Conservation (phyloP, 2,797 vertebrate species). For the Pitangus sulphuratus region DNA sequence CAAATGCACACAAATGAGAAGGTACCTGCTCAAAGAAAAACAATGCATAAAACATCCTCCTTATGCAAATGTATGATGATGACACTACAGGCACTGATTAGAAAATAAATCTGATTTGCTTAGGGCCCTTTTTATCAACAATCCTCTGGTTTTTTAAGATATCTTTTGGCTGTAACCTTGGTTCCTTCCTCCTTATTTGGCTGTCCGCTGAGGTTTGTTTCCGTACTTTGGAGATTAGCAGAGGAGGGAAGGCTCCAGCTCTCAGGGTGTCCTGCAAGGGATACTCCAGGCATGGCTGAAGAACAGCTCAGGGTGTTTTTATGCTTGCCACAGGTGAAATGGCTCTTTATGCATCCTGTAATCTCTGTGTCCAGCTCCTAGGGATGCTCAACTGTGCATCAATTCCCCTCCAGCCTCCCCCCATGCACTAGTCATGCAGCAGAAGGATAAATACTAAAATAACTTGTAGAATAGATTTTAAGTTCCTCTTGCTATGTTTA, state of each 20-base stretch:
- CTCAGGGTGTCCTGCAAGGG: neutral
- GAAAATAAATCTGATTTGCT: conserved; percentile 18
- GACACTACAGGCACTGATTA: conserved; percentile 58
- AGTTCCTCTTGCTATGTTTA: neutral
- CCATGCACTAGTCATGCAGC: neutral
- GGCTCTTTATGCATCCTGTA: neutral
- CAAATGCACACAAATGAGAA: neutral
- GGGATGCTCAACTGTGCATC: neutral
- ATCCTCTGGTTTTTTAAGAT: neutral
- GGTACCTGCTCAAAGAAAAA: conserved; percentile 28
- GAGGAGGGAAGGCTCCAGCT: neutral
- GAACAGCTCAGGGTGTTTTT: neutral
- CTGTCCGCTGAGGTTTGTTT: neutral
- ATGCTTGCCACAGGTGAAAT: neutral
- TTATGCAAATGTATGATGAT: conserved; percentile 49
- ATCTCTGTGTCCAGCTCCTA: neutral
- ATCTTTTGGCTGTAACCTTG: neutral
- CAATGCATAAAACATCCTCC: conserved; percentile 14
- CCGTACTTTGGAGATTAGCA: neutral
- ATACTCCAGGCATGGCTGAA: neutral
- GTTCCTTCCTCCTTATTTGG: neutral
- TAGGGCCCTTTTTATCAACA: neutral
- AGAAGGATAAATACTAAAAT: neutral
- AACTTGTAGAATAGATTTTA: neutral
- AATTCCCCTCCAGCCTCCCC: neutral